These are phyloP conservation scores for Heteromyza rotundicornis DNA, from an alignment of 2,888 invertebrate genomes.

Conservation along the genomic window DNA sequence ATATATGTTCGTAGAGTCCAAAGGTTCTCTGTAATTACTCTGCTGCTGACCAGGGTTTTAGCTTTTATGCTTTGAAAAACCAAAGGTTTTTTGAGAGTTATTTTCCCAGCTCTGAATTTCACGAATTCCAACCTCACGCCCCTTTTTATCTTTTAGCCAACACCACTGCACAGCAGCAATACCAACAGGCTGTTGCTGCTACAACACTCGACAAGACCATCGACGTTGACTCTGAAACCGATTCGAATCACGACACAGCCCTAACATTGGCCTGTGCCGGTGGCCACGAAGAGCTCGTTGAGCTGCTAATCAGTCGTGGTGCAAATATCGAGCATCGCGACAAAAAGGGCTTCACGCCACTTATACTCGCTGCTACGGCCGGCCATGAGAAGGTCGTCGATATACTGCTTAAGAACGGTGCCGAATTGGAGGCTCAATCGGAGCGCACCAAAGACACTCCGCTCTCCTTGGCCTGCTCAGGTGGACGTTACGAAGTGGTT, in stretches of 20 bases:
- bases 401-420: constrained; percentile 88
- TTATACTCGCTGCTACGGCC: constrained; percentile 96
- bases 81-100: too few species aligned
- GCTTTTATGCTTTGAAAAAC: too few species aligned
- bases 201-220: constrained; percentile 73
- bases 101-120: too few species aligned
- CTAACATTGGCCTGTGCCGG: constrained; percentile 96
- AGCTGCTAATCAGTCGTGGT: constrained; percentile 86
- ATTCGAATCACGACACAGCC: constrained; percentile 98
- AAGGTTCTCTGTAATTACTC: too few species aligned
- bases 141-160: constrained; percentile 26
- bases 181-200: constrained; percentile 55
- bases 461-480: constrained; percentile 94
- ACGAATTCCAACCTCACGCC: background rate
- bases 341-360: constrained; percentile 98
- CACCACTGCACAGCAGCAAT: constrained; percentile 47
- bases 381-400: constrained; percentile 91
- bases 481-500: constrained; percentile 95
- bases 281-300: constrained; percentile 95
- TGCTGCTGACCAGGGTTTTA: too few species aligned
- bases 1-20: too few species aligned
- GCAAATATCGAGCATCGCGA: constrained; percentile 98
- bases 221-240: constrained; percentile 97
- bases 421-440: constrained; percentile 98
- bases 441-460: constrained; percentile 99